A percentile compares a stretch with the other conserved stretches of the same genome.
Evolutionary conservation across 2,888 invertebrate genomes (phyloP).

Genomic region (Sussaba pulchella): DNA sequence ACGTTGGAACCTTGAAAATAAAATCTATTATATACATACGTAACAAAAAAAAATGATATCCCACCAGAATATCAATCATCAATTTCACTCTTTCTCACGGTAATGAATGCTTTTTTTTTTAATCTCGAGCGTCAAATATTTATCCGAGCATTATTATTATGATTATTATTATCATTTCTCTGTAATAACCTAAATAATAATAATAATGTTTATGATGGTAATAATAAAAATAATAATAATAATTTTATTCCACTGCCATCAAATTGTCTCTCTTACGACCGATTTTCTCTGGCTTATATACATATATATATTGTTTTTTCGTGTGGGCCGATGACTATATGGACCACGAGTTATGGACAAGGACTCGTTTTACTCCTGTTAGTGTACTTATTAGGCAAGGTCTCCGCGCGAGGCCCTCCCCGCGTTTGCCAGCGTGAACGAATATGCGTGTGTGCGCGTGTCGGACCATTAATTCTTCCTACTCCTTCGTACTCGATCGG

Average conservation of each 20-base stretch:
- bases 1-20: neutral
- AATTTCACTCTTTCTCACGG: slow-evolving; percentile 1
- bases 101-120: slow-evolving; percentile 19
- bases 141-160: neutral
- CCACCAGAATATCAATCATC: slow-evolving; percentile 57
- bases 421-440: neutral
- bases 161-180: neutral
- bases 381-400: slow-evolving; percentile 64
- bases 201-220: neutral
- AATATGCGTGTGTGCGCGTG: neutral
- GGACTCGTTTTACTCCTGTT: slow-evolving; percentile 55
- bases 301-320: neutral
- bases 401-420: slow-evolving; percentile 28
- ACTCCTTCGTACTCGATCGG: slow-evolving; percentile 28
- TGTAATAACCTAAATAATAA: no score
- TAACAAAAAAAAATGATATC: slow-evolving; percentile 33
- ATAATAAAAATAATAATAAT: neutral
- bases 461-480: slow-evolving; percentile 54
- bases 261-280: neutral
- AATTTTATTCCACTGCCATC: no score
- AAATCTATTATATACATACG: no score
- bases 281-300: neutral
- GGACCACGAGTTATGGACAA: slow-evolving; percentile 33
- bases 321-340: slow-evolving; percentile 37
- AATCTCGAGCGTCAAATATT: neutral